Evolutionary conservation across 2,113 vertebrate species (phyloP), one percentile per base, ranked within the genome.

Genomic region (Campylomormyrus tamandua): DNA sequence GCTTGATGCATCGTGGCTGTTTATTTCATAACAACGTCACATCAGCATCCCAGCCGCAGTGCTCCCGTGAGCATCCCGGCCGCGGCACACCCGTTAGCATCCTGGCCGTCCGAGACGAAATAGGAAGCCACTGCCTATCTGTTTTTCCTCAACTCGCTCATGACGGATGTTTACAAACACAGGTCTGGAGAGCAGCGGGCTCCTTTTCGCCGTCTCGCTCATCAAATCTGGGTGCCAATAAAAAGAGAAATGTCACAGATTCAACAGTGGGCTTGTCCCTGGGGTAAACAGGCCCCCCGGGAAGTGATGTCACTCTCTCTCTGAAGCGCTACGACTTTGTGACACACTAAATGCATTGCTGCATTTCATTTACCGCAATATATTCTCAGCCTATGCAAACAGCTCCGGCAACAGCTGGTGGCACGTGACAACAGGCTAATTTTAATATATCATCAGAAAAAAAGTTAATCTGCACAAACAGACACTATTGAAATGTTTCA

Each of bases 91-190:
- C 39, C 31, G 31, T 66, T 42, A 87, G 52, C 87, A 27, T 87
- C 15, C 52, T 7, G 6, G 86, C 52, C 4, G 3, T 50, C 27
- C 35, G 8, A 58, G 19, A 46, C 31, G 8, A 17, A 21, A 56
- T 52, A 42, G 87, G 90, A 89, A 66, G 52, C 49, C 62, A 80
- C 50, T 15, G 5, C 62, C 86, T 70, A 39, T 89, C 90, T 90
- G 88, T 42, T 90, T 90, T 27, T 48, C 89, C 77, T 87, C 84
- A 88, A 27, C 27, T 50, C 48, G 42, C 56, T 35, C 31, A n/a
- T 88, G 90, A 90, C 90, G 85, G 52, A 24, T 86, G 88, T 90
- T 90, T 90, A 90, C 90, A 86, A 90, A 90, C 83, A 89, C 52
- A 66, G 80, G 39, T 56, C 10, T 11, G 49, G 5, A 62, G 10